Evolutionary conservation across 2,888 invertebrate species (phyloP).

Genomic region (Glaucopsyche alexis): DNA sequence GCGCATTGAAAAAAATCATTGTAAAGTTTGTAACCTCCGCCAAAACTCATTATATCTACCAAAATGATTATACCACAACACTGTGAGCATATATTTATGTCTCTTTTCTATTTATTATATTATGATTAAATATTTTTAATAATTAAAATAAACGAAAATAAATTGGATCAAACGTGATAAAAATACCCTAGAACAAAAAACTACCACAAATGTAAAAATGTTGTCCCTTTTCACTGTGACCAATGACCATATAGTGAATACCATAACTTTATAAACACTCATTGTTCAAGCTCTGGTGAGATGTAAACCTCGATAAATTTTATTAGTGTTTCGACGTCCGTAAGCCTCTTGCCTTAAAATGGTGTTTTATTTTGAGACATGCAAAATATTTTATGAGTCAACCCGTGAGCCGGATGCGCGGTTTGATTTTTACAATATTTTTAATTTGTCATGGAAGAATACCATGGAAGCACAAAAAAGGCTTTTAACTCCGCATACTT

Average conservation of each 20-base stretch:
- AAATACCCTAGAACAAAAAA: too few relatives aligned
- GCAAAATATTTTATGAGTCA: constrained; percentile 60
- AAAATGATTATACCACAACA: too few relatives aligned
- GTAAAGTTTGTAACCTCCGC: too few relatives aligned
- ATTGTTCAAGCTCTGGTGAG: constrained; percentile 15
- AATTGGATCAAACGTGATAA: too few relatives aligned
- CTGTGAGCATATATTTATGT: too few relatives aligned
- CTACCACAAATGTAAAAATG: constrained; percentile 25
- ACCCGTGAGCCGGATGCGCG: constrained; percentile 41
- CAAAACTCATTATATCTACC: too few relatives aligned
- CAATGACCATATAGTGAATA: constrained; percentile 2
- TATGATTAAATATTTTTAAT: too few relatives aligned
- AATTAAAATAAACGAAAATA: too few relatives aligned
- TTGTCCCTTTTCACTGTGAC: not conserved
- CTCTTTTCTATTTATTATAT: too few relatives aligned
- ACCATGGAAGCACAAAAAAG: constrained; percentile 1
- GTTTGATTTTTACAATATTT: constrained; percentile 31
- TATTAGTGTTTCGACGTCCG: constrained; percentile 53
- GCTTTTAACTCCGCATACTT: not conserved
- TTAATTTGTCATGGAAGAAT: constrained; percentile 23
- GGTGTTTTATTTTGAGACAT: constrained; percentile 58
- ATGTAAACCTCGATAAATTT: constrained; percentile 42
- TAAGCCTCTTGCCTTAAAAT: constrained; percentile 51
- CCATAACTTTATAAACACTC: constrained; percentile 14
- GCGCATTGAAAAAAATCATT: too few relatives aligned